Base-by-base conservation (phyloP, 2,113 vertebrate genomes). In the Glaucomys volans region DNA sequence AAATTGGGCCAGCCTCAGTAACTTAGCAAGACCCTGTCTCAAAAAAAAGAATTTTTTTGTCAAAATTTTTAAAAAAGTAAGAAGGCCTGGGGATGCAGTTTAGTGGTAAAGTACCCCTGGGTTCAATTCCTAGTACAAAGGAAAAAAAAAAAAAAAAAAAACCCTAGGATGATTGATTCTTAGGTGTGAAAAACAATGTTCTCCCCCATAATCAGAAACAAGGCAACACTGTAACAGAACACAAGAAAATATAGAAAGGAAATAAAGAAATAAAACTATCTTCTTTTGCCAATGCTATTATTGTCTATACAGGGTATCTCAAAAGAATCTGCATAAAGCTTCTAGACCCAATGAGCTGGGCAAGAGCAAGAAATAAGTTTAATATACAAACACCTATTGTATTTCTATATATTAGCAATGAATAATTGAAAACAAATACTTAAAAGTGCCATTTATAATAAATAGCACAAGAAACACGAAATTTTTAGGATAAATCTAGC, bases 201-300 rank as follows among this genome's bases (percentile, higher is more conserved):
- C 54, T 12, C 2, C 8, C 44, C 35, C 32, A 74, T 17, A 81
- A 20, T 37, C n/a, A 82, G 44, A 24, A 76, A 67, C 4, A 83
- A 42, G 37, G 47, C 42, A 81, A 81, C 67, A 82, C 5, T 75
- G 8, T 44, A 44, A 44, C 66, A 44, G 54, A 87, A 77, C 9
- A 47, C 44, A 47, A 47, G 44, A 75, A 3, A 40, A 47, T 54
- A 64, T 7, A 81, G 32, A 14, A 32, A 54, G 24, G 6, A 71
- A 95, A 86, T 7, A 16, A 81, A 67, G 57, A 82, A 95, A 76
- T 59, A 67, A 92, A 87, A 74, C 18, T 17, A 20, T 76, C 69
- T 84, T 57, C 24, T 44, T 44, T 76, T 42, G 64, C 4, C 59
- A 89, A 67, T 24, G 57, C 8, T 59, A 22, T 59, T 59, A 59